Base-by-base conservation (phyloP, 1,140 invertebrate genomes). In the Anastrepha ludens region DNA sequence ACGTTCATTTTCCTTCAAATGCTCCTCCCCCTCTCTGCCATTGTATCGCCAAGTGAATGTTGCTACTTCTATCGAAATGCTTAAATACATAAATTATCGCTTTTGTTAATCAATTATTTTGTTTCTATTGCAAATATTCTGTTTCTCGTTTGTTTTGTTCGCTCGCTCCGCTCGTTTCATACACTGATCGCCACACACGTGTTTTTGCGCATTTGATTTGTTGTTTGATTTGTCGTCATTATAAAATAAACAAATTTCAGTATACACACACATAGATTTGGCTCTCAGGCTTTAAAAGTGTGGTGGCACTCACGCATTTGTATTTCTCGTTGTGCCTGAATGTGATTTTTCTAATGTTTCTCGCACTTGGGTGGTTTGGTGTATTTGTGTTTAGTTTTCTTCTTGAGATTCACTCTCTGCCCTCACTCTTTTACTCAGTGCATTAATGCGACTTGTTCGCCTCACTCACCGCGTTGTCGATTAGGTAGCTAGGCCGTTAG, bases 121-220 rank as follows among this genome's bases (percentile, higher is more conserved):
- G 11, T 62, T 17, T 62, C 15, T 17, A 11, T 62, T 17, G 17
- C 60, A 62, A 4, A 62, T 17, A 13, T 62, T 62, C 4, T 62
- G 17, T 62, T 62, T 62, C 17, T 62, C 60, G 60, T 62, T 62
- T 62, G 60, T 62, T 62, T 62, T 62, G 60, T 62, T 62, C 60
- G 60, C 60, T 62, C 60, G 15, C 3, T 62, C 15, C 15, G 15
- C 15, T 62, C 60, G 11, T 62, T 62, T 62, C 60, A n/a, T 13
- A 29, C 29, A 29, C 29, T 29, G 29, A 29, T 29, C 29, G 29
- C 29, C 0, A 29, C 29, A 29, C 11, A 17, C 11, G 11, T 62
- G 60, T 62, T 13, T 17, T 62, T 17, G 17, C 4, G 60, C 17
- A 13, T n/a, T 17, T 17, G 60, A 62, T 9, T 62, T 62, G 15